Base-by-base conservation (phyloP, 1,140 invertebrate genomes). In the Euwallacea similis region DNA sequence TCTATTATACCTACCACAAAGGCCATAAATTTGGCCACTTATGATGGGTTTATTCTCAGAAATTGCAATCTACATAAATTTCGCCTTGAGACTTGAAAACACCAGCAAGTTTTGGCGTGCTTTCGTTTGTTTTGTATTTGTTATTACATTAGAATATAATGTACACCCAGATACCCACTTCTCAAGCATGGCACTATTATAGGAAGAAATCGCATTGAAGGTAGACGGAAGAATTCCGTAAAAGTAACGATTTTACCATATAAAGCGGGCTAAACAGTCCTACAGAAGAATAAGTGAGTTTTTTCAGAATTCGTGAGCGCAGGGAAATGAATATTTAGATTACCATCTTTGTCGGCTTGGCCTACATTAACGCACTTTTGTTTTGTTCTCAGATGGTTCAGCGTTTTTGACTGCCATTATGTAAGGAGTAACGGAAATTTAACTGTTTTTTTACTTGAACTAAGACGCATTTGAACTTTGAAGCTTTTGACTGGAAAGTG, bases 311-410 rank as follows among this genome's bases (percentile, higher is more conserved):
- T 9, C 64, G 64, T 66, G 21, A 42, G 21, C 41, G 7, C 11
- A 56, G 53, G 64, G 42, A 66, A 66, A 66, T 56, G 64, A 55
- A 56, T 66, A 66, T 66, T 66, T 41, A 66, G 64, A 66, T 66
- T 55, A 66, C 50, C 8, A 56, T 66, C 64, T 66, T 66, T 66
- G 64, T 66, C 56, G 50, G 64, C 50, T 56, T 66, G 64, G 64
- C 64, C 64, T 66, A 66, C 64, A 55, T 66, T 66, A 66, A 4
- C 33, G 11, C 7, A 16, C 33, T 54, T 46, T 43, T 42, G 42
- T 21, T 66, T 66, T 66, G 55, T 66, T 66, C 64, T 54, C 64
- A 66, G 64, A 42, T 16, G 50, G 8, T 64, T 55, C 44, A 66
- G 43, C 47, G 50, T 66, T 66, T 66, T 66, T 50, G 64, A 53